These are phyloP conservation scores for Leucosticte australis DNA, from an alignment of 2,113 vertebrate genomes.

Conservation along the genomic window DNA sequence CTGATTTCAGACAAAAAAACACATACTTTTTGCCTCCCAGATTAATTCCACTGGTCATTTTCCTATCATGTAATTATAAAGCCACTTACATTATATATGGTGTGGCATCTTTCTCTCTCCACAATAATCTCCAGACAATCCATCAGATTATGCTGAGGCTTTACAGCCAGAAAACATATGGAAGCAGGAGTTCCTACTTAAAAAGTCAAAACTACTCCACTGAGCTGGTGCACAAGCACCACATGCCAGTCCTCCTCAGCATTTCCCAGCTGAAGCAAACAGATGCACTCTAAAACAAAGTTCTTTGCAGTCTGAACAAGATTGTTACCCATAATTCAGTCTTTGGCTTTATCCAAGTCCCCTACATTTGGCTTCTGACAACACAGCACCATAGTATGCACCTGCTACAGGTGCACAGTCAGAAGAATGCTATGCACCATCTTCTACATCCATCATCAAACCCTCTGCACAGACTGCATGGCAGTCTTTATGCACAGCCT, in stretches of 20 bases:
- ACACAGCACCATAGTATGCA: neutral
- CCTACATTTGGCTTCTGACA: neutral
- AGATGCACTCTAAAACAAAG: neutral
- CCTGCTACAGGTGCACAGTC: neutral
- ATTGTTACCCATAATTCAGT: neutral
- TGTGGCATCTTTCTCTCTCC: neutral
- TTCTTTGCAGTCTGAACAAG: neutral
- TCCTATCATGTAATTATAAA: neutral
- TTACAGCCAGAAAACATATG: neutral
- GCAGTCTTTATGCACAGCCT: neutral
- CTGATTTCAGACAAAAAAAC: slow-evolving; percentile 1
- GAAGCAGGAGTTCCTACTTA: neutral
- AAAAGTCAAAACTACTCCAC: neutral
- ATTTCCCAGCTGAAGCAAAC: neutral
- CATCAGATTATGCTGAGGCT: neutral
- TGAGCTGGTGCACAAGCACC: neutral
- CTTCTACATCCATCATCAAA: neutral
- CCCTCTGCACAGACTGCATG: neutral
- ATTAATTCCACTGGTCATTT: neutral
- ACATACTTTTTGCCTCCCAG: neutral
- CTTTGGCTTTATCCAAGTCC: neutral
- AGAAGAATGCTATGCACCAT: too few species aligned
- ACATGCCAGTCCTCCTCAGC: neutral
- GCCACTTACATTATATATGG: neutral
- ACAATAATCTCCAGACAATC: neutral